phyloP scores from a whole-genome alignment of 2,797 vertebrate species.

The Parauchenoglanis ngamensis region DNA sequence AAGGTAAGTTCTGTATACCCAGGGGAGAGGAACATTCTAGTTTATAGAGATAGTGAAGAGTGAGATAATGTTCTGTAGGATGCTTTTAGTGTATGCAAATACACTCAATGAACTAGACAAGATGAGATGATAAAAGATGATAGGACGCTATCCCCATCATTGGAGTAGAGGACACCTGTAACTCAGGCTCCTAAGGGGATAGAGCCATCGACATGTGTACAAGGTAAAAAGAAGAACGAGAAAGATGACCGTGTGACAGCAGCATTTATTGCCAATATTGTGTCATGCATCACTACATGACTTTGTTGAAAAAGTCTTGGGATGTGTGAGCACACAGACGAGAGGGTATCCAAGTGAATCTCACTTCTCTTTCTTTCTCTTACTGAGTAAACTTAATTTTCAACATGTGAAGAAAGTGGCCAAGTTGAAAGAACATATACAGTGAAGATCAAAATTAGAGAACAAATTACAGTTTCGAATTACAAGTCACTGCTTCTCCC shows the following conservation, averaged over 20 bases:
- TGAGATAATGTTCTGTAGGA: not conserved
- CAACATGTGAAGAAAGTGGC: not conserved
- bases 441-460: too few relatives aligned
- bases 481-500: too few relatives aligned
- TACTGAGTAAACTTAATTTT: not conserved
- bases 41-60: not conserved
- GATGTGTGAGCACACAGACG: not conserved
- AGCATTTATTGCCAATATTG: not conserved
- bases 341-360: not conserved
- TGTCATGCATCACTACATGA: not conserved
- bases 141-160: not conserved
- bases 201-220: not conserved
- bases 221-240: not conserved
- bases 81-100: not conserved
- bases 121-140: not conserved
- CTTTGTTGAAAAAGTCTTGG: not conserved
- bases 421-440: not conserved
- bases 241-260: not conserved
- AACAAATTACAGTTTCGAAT: too few relatives aligned
- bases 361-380: not conserved
- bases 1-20: not conserved
- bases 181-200: not conserved
- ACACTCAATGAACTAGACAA: not conserved
- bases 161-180: not conserved
- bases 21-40: too few relatives aligned